Conservation (phyloP, 1,140 invertebrate genomes). For the Venturia canescens region DNA sequence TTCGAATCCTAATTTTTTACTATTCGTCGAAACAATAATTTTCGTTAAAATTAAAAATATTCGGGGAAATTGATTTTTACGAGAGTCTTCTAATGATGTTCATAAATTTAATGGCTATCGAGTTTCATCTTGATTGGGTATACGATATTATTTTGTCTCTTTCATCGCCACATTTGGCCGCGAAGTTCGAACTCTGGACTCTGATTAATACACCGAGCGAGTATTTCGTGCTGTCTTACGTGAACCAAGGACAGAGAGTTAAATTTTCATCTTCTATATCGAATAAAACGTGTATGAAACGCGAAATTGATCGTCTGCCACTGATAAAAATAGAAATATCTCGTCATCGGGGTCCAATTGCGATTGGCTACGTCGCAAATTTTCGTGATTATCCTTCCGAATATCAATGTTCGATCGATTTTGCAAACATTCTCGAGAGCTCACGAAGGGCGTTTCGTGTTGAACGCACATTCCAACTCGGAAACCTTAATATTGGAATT, state of each 20-base stretch:
- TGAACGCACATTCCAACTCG: not conserved
- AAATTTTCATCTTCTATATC: not conserved
- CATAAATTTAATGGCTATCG: too few species aligned
- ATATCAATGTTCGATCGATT: not conserved
- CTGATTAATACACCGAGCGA: not conserved
- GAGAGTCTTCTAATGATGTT: too few species aligned
- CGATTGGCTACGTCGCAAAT: not conserved
- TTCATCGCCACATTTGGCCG: not conserved
- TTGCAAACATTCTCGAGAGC: too few species aligned
- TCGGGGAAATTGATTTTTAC: too few species aligned
- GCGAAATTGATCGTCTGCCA: not conserved
- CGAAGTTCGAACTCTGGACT: not conserved
- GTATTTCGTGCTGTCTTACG: not conserved
- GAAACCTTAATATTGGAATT: not conserved
- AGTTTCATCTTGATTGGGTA: too few species aligned
- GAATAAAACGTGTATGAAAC: not conserved
- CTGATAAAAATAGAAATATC: constrained; percentile 12
- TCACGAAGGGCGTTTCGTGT: not conserved
- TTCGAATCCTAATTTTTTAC: too few species aligned
- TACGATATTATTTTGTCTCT: too few species aligned
- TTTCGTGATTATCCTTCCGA: not conserved
- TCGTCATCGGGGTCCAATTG: not conserved
- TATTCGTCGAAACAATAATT: too few species aligned
- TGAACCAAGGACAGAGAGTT: not conserved
- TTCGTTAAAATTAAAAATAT: too few species aligned